Base-by-base conservation (phyloP, 2,113 vertebrate genomes). In the Podocnemis expansa region DNA sequence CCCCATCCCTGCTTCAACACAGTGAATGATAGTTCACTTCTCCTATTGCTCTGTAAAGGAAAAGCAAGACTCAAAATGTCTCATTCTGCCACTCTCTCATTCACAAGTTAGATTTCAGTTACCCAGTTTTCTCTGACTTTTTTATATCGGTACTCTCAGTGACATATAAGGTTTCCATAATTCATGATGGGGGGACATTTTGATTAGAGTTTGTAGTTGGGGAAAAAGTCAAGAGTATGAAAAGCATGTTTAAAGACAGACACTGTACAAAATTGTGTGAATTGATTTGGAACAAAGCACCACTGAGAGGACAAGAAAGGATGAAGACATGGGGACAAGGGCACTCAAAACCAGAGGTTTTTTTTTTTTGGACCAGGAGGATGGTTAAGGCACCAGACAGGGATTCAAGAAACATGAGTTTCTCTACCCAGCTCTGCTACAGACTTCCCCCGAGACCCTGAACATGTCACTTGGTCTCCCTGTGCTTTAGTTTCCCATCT, bases 1-100 rank as follows among this genome's bases (percentile, higher is more conserved):
- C 88, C n/a, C 96, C 82, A 91, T 93, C 91, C 82, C 85, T 85
- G 87, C 95, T 95, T 97, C 95, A 94, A 93, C 60, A 94, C 95
- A 93, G 91, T 87, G 93, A 97, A 86, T 94, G 89, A 94, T 96
- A 96, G 95, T 97, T 93, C 86, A 90, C 75, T 96, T 82, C 85
- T 88, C 95, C 63, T 89, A 91, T 90, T 85, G 88, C 94, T 93
- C 86, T 89, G 83, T 76, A 95, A 92, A 96, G 94, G 84, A 93
- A 94, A 96, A 96, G 90, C 67, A 97, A 94, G 93, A 94, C 82
- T 89, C 92, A 87, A 91, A 45, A 80, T 41, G 87, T 94, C 63
- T 49, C 49, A 89, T 90, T 96, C 78, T 93, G 87, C 49, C 89
- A 89, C 45, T 85, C 93, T 91, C 90, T 94, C 89, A 96, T 91